Conservation (phyloP, 2,113 vertebrate genomes). For the Cavia porcellus region DNA sequence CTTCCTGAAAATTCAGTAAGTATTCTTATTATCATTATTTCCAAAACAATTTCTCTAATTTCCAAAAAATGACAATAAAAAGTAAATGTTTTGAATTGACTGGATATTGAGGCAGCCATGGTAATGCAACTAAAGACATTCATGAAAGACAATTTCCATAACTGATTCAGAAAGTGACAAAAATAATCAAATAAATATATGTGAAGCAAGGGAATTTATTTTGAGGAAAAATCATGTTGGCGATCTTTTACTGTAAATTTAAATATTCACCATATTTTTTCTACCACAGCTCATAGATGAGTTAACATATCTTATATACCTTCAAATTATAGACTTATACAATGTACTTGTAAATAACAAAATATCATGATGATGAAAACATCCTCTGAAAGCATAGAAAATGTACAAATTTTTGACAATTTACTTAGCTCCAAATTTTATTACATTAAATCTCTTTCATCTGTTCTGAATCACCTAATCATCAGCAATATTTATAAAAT, state of each 20-base stretch:
- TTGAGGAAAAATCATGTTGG: neutral
- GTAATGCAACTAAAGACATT: neutral
- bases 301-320: neutral
- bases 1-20: neutral
- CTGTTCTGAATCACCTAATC: neutral
- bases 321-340: slow-evolving; percentile 55
- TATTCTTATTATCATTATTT: neutral
- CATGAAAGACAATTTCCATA: neutral
- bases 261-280: neutral
- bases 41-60: neutral
- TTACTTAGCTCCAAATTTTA: slow-evolving; percentile 21
- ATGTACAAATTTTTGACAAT: neutral
- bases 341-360: neutral
- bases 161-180: neutral
- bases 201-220: neutral
- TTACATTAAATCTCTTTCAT: neutral
- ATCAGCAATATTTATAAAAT: neutral
- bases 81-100: neutral
- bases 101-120: neutral
- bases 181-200: neutral
- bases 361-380: neutral
- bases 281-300: neutral
- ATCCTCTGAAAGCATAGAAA: slow-evolving; percentile 53
- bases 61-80: neutral
- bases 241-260: neutral